These are phyloP conservation scores for Panthera leo DNA, from an alignment of 2,113 vertebrate genomes.

Conservation along the genomic window DNA sequence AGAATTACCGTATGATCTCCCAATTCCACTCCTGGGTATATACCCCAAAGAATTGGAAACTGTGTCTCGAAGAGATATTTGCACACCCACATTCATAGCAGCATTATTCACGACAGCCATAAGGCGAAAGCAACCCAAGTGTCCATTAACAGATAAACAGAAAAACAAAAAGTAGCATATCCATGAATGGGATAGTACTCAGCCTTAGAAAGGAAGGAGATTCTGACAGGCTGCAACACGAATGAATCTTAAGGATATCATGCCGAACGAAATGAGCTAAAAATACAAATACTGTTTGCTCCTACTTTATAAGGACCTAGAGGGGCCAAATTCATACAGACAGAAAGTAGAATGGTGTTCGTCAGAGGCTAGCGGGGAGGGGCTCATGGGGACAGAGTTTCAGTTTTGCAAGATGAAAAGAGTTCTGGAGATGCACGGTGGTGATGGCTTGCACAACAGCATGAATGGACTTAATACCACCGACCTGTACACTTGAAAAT, in stretches of 20 bases:
- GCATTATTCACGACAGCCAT: not conserved
- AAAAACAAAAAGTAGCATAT: not conserved
- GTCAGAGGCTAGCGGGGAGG: not conserved
- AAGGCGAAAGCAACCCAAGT: not conserved
- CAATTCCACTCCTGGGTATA: not conserved
- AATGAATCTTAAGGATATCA: not conserved
- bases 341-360: not conserved
- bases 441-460: not conserved
- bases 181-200: not conserved
- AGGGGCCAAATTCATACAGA: not conserved
- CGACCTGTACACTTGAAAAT: not conserved
- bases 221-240: not conserved
- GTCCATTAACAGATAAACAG: not conserved
- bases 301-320: not conserved
- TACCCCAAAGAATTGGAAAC: not conserved
- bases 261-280: not conserved
- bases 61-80: not conserved
- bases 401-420: not conserved
- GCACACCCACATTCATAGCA: not conserved
- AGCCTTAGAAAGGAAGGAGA: not conserved
- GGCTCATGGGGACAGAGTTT: not conserved
- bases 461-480: not conserved
- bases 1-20: not conserved
- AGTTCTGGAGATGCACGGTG: not conserved
- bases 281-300: not conserved